Evolutionary conservation across 2,113 vertebrate genomes (phyloP).

Genomic region (Irena cyanogastra): DNA sequence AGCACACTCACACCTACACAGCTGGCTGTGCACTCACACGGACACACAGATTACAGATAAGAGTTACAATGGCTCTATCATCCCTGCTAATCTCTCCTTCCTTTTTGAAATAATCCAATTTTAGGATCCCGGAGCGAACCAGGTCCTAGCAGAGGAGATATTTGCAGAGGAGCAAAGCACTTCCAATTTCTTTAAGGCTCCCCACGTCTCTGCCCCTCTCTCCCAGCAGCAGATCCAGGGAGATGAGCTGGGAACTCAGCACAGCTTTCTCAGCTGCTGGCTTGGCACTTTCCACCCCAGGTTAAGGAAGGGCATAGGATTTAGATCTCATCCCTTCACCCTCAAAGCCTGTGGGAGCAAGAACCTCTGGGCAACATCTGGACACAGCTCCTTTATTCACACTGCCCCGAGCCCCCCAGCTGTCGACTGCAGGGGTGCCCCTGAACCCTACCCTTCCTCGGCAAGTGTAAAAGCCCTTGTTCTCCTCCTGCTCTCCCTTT

Average conservation of each 20-base stretch:
- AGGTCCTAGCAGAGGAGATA: not conserved
- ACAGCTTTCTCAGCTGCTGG: not conserved
- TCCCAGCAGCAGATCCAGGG: not conserved
- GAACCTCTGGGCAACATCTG: not conserved
- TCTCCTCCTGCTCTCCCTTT: not conserved
- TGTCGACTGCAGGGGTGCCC: not conserved
- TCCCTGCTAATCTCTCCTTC: not conserved
- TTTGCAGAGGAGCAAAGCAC: not conserved
- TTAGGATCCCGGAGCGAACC: not conserved
- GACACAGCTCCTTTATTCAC: not conserved
- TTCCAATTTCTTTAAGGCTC: not conserved
- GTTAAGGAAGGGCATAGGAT: not conserved
- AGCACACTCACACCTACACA: not conserved
- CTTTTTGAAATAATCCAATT: not conserved
- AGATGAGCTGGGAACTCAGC: not conserved
- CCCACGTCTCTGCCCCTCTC: not conserved
- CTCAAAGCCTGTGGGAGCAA: not conserved
- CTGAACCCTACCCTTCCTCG: not conserved
- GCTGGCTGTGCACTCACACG: not conserved
- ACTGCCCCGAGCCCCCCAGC: rapidly evolving
- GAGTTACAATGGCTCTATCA: not conserved
- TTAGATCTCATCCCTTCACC: not conserved
- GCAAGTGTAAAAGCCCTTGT: not conserved
- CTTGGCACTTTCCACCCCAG: not conserved
- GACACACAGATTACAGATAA: not conserved